Evolutionary conservation across 1,140 invertebrate species (phyloP), one percentile per base, ranked within the genome.

Genomic region (Polyergus mexicanus): DNA sequence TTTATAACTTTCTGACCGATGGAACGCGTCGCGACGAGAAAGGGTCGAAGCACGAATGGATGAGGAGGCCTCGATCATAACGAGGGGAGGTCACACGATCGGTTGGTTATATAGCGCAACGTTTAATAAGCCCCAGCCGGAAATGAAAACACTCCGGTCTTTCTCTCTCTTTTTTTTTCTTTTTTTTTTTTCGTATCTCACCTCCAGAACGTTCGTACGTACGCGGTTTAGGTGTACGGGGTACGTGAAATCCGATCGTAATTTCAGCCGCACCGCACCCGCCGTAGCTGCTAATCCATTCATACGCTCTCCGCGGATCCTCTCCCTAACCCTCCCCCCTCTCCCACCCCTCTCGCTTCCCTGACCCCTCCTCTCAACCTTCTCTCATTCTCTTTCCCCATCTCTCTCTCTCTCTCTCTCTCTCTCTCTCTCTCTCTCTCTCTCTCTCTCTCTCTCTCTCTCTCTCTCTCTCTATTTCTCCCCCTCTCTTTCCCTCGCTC

Each of bases 201-300:
- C 76, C 60, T 84, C 38, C 69, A 65, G 80, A 62, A 83, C 85
- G 86, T 91, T 65, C 86, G 77, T 86, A 89, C 89, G 80, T 86
- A 84, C 63, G 87, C 76, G 84, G 74, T 66, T 41, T 86, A 86
- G 84, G 86, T 83, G 77, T 88, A 90, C 87, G 91, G 90, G 91
- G 90, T 91, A 92, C 91, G 90, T 90, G 90, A 93, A 94, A 94
- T 94, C 93, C 93, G 92, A 93, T 94, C 93, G 92, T 94, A 94
- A 94, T 94, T 94, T 94, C 86, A 93, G 92, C 92, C 91, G 83
- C 91, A 94, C 88, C 87, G 89, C 86, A 76, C 91, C 91, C 91
- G 91, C 89, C 89, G 92, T 92, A 87, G 90, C 88, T 93, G 92
- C 91, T 94, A 94, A 94, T 94, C 93, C 93, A 94, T 94, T 94